Conservation (phyloP, 2,888 invertebrate genomes). For the Tridacna crocea region DNA sequence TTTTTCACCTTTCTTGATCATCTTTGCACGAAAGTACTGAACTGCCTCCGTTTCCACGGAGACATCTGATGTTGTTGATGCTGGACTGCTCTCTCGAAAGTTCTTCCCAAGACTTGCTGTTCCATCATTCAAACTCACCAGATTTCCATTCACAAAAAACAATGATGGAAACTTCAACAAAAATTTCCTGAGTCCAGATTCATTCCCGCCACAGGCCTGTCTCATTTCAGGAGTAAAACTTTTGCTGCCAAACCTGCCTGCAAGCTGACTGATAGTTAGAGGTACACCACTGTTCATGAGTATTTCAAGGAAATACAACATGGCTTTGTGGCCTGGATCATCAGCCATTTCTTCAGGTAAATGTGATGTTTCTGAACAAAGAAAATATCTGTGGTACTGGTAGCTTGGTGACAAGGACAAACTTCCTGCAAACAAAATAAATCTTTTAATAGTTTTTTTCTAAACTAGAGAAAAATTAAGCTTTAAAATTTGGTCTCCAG, state of each 20-base stretch:
- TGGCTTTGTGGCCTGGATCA: slow-evolving; percentile 84
- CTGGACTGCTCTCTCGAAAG: slow-evolving; percentile 80
- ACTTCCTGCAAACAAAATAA: not conserved
- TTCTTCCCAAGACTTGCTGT: slow-evolving; percentile 81
- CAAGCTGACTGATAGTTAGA: slow-evolving; percentile 97
- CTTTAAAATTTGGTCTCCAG: not conserved
- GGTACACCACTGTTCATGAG: slow-evolving; percentile 96
- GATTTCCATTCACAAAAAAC: slow-evolving; percentile 93
- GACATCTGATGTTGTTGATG: slow-evolving; percentile 80
- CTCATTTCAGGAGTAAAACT: slow-evolving; percentile 99
- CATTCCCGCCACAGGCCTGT: slow-evolving; percentile 91
- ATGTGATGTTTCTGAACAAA: slow-evolving; percentile 53
- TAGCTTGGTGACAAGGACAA: slow-evolving; percentile 21
- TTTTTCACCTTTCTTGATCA: slow-evolving; percentile 96
- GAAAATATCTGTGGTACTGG: slow-evolving; percentile 26
- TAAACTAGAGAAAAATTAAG: not conserved
- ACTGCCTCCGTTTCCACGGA: slow-evolving; percentile 94
- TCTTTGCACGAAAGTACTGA: slow-evolving; percentile 97
- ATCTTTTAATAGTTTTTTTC: too few species aligned
- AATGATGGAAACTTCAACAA: slow-evolving; percentile 97
- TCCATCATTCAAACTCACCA: slow-evolving; percentile 80
- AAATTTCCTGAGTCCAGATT: slow-evolving; percentile 97
- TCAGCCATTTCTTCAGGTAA: slow-evolving; percentile 78
- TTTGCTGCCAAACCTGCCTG: slow-evolving; percentile 99
- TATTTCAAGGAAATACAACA: slow-evolving; percentile 99